Conservation (phyloP, 2,113 vertebrate genomes). For the Heterocephalus glaber region DNA sequence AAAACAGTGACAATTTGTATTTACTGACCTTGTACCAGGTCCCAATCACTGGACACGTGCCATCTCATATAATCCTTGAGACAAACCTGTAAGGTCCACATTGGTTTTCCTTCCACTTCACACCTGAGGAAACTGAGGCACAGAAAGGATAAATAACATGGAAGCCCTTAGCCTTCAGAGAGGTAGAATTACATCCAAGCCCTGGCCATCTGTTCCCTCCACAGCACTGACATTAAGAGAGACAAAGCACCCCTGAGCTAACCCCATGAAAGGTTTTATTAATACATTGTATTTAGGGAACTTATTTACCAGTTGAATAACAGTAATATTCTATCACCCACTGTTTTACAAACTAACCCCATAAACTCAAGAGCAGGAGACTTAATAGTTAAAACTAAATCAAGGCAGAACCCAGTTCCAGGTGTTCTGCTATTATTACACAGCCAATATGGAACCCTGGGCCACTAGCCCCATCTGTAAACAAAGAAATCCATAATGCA, state of each 20-base stretch:
- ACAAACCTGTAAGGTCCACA: background rate
- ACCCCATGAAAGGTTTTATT: background rate
- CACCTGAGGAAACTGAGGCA: slow-evolving; percentile 13
- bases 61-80: background rate
- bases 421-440: background rate
- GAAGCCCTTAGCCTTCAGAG: background rate
- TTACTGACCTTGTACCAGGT: accelerated
- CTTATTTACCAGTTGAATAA: background rate
- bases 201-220: background rate
- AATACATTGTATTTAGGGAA: background rate
- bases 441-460: too few species aligned
- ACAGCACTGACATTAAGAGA: background rate
- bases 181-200: background rate
- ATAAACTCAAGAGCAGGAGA: background rate
- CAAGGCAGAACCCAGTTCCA: background rate
- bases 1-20: background rate
- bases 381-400: background rate
- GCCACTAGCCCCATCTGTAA: background rate
- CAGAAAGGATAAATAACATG: background rate
- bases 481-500: background rate
- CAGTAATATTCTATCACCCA: background rate
- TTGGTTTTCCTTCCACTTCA: background rate
- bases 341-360: background rate
- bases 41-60: background rate
- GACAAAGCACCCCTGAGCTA: background rate